Evolutionary conservation across 2,113 vertebrate species (phyloP).

Genomic region (Oostethus manadensis): DNA sequence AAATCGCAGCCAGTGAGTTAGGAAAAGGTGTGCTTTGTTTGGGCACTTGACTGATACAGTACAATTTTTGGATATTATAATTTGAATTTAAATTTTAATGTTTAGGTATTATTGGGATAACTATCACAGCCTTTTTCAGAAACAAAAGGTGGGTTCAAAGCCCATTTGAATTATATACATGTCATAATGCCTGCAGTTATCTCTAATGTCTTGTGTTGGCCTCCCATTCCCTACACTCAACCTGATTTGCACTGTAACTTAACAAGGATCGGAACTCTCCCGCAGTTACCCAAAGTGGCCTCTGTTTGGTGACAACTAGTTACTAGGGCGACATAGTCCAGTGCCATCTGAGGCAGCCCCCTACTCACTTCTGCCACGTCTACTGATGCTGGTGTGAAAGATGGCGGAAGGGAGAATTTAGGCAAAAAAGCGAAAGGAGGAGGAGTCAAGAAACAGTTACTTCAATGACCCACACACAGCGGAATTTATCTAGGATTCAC

Average conservation of each 20-base stretch:
- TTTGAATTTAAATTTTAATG: too few species aligned
- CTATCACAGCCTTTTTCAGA: too few species aligned
- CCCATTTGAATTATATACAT: too few species aligned
- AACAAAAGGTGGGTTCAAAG: too few species aligned
- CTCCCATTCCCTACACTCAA: not conserved
- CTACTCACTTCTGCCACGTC: conserved; percentile 49
- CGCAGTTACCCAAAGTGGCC: conserved; percentile 27
- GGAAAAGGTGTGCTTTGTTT: too few species aligned
- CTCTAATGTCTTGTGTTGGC: too few species aligned
- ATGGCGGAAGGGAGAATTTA: conserved; percentile 17
- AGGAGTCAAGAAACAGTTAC: conserved; percentile 21
- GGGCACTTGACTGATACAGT: too few species aligned
- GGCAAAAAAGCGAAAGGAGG: conserved; percentile 13
- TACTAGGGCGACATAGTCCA: conserved; percentile 59
- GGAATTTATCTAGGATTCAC: conserved; percentile 2
- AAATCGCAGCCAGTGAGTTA: too few species aligned
- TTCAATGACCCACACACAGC: conserved; percentile 11
- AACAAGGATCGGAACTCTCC: not conserved
- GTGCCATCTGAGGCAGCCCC: conserved; percentile 58
- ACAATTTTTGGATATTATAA: too few species aligned
- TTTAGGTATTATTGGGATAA: too few species aligned
- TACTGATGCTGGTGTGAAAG: conserved; percentile 17
- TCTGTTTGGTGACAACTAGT: conserved; percentile 58
- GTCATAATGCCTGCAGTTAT: too few species aligned
- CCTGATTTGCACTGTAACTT: not conserved